Base-by-base conservation (phyloP, 2,113 vertebrate genomes). In the Lota lota region DNA sequence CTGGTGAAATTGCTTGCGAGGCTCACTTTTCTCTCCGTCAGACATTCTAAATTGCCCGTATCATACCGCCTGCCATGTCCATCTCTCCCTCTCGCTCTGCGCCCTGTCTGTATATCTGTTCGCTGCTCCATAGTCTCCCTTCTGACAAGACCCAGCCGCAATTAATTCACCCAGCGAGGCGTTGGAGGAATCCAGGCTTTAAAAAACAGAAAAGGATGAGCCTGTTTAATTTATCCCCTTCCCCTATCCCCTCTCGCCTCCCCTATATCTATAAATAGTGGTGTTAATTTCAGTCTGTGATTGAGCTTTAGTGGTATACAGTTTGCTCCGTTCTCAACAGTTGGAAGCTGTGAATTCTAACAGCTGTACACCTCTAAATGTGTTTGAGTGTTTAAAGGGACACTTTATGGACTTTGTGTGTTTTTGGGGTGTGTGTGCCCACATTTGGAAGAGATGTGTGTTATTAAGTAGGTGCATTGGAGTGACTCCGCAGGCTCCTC, bases 241-340 rank as follows among this genome's bases (percentile, higher is more conserved):
- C 77, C 71, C 69, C 57, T 69, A 62, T 24, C 28, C 51, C 60
- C 61, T n/a, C 50, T 33, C 54, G 19, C 65, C 73, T 68, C 68
- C 40, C 40, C 40, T 76, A 77, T 76, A 75, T 88, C 84, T 89
- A 90, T 87, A 88, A 91, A 92, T 91, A 90, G 84, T 40, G 53
- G 78, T 83, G 88, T 88, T 89, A 90, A 91, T 91, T 90, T 89
- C 84, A 92, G 85, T 77, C 88, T 8, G 83, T 73, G 87, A 87
- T 71, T 78, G 75, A 86, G 81, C 76, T 70, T 82, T 78, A 82
- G 73, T 74, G 64, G 73, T 81, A 88, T 66, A 79, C 79, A 77
- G 80, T 70, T 69, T 75, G 65, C 72, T 70, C 67, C 24, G 60
- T 61, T 78, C 73, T 61, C 56, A 80, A 73, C 83, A 86, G 77